Conservation (phyloP, 2,113 vertebrate species). For the Pteropus alecto region DNA sequence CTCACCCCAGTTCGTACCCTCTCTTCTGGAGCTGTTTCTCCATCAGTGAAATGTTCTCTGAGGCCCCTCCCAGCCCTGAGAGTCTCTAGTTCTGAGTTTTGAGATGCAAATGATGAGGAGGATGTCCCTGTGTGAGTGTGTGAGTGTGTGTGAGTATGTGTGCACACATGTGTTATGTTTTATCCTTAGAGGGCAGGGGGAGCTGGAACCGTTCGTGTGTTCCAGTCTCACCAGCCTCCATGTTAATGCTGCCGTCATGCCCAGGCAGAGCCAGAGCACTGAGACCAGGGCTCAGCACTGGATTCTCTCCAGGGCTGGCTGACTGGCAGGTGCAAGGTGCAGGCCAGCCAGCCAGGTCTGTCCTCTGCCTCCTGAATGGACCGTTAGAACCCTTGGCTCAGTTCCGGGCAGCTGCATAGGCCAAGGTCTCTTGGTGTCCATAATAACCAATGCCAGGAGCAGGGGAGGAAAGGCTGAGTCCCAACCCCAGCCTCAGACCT, state of each 20-base stretch:
- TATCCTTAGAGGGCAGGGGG: background rate
- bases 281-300: background rate
- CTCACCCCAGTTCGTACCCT: background rate
- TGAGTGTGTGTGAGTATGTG: background rate
- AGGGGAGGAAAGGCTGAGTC: background rate
- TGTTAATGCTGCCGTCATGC: background rate
- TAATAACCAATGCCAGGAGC: background rate
- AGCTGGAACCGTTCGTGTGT: background rate
- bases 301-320: background rate
- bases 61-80: background rate
- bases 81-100: background rate
- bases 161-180: background rate
- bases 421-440: background rate
- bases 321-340: background rate
- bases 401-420: background rate
- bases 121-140: background rate
- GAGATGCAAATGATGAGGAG: background rate
- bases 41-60: background rate
- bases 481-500: background rate
- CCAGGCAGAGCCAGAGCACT: background rate
- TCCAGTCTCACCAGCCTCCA: background rate
- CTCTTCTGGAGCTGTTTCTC: background rate
- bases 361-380: slow-evolving; percentile 16
- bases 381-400: background rate
- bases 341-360: background rate